Evolutionary conservation across 2,888 invertebrate species (phyloP).

Genomic region (Amphipoea lucens): DNA sequence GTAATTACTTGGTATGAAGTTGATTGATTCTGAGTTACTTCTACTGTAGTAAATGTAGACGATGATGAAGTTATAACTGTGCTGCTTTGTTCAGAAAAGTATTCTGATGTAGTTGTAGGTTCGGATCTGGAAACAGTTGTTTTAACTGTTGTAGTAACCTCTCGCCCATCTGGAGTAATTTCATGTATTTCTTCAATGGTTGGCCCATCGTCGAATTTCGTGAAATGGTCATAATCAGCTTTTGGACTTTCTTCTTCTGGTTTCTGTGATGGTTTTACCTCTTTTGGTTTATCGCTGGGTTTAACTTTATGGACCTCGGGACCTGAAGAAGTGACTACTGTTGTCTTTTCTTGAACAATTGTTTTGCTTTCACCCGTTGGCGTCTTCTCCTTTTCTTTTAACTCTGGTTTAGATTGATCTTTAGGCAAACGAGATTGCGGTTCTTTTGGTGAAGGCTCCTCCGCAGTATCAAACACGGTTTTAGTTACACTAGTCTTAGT

Average conservation of each 20-base stretch:
- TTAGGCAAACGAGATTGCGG: constrained; percentile 23
- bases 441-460: constrained; percentile 52
- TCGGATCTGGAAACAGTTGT: constrained; percentile 75
- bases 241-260: constrained; percentile 22
- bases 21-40: constrained; percentile 80
- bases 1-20: constrained; percentile 77
- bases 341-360: constrained; percentile 27
- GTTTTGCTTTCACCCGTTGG: constrained; percentile 29
- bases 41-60: constrained; percentile 81
- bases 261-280: constrained; percentile 1
- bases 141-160: constrained; percentile 76
- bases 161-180: constrained; percentile 71
- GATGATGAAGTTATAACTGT: constrained; percentile 78
- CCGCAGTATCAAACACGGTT: constrained; percentile 70
- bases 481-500: constrained; percentile 76
- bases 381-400: constrained; percentile 13
- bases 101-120: constrained; percentile 70
- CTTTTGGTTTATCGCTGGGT: constrained; percentile 23
- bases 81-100: constrained; percentile 77
- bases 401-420: constrained; percentile 17
- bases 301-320: constrained; percentile 26
- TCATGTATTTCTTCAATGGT: constrained; percentile 68
- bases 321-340: constrained; percentile 20
- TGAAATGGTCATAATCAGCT: constrained; percentile 22
- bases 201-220: constrained; percentile 51